Evolutionary conservation across 2,113 vertebrate species (phyloP), one percentile per base, ranked within the genome.

Genomic region (Sprattus sprattus): DNA sequence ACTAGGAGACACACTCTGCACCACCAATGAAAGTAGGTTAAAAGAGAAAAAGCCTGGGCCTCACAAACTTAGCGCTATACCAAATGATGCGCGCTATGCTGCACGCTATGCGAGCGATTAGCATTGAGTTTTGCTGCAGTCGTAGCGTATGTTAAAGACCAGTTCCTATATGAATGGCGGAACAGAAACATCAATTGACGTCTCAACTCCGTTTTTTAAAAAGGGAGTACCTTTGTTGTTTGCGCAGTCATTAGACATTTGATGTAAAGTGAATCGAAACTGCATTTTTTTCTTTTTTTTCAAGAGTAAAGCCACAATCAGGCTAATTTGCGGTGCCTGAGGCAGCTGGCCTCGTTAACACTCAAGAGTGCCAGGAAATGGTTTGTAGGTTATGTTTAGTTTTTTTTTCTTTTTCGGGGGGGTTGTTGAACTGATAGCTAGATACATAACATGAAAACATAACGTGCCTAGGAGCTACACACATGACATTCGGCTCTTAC

Each of bases 291-390:
- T 16, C 16, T 18, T 20, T 20, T 20, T 39, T 39, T 11, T 39
- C 67, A 78, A 78, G 28, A 39, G 28, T 78, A 78, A 78, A 78
- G 71, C 71, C 71, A 78, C 71, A 78, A 78, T 16, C 11, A 11
- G 71, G 13, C 32, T 78, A 78, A 78, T 78, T 78, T 28, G 5
- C 22, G 28, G 32, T 11, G 71, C 20, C 4, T 80, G 50, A 46
- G 28, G 49, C 67, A 18, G 3, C 49, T 89, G 92, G 89, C 92
- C 92, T 92, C 91, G 88, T 91, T 89, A 90, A 89, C 92, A 91
- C 89, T 88, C 90, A 60, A 87, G 60, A 90, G 89, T 45, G 85
- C 91, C 90, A 89, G 94, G 94, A 94, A 94, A 93, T 93, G 94
- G 93, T 90, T 92, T 92, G 84, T 75, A 92, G 88, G 88, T 92